Percentiles rank a stretch among this genome's conserved stretches.
Evolutionary conservation across 2,888 invertebrate genomes (phyloP).

Genomic region (Ariolimax columbianus): DNA sequence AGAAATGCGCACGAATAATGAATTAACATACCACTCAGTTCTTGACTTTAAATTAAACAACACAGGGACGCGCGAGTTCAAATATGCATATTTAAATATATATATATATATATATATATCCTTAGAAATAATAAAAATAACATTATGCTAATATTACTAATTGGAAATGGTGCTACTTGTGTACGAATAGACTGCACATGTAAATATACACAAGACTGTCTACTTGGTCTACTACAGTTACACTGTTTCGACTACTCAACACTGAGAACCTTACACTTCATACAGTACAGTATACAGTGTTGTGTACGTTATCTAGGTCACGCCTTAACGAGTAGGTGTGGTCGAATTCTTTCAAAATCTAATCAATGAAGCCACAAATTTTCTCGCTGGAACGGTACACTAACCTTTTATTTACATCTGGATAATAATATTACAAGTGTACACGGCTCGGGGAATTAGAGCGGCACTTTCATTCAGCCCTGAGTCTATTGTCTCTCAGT

Average conservation of each 20-base stretch:
- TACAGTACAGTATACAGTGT: too few species aligned
- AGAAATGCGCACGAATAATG: too few species aligned
- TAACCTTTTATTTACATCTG: conserved; percentile 24
- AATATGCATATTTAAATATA: background rate
- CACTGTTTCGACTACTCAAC: conserved; percentile 7
- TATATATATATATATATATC: background rate
- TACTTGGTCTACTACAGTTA: background rate
- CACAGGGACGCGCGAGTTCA: too few species aligned
- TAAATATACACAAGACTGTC: too few species aligned
- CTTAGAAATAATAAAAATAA: background rate
- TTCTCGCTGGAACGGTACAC: background rate
- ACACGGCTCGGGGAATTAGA: conserved; percentile 27
- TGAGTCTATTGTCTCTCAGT: background rate
- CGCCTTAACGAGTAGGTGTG: conserved; percentile 47
- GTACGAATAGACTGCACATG: background rate
- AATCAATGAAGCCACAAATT: background rate
- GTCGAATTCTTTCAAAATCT: conserved; percentile 47
- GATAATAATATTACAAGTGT: conserved; percentile 32
- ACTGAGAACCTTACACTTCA: conserved; percentile 28
- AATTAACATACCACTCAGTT: too few species aligned
- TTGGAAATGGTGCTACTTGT: background rate
- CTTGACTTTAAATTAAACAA: too few species aligned
- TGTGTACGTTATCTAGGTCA: conserved; percentile 42
- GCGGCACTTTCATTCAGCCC: conserved; percentile 26
- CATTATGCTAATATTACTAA: too few species aligned